Conservation (phyloP, 1,140 invertebrate genomes). For the Aethina tumida region DNA sequence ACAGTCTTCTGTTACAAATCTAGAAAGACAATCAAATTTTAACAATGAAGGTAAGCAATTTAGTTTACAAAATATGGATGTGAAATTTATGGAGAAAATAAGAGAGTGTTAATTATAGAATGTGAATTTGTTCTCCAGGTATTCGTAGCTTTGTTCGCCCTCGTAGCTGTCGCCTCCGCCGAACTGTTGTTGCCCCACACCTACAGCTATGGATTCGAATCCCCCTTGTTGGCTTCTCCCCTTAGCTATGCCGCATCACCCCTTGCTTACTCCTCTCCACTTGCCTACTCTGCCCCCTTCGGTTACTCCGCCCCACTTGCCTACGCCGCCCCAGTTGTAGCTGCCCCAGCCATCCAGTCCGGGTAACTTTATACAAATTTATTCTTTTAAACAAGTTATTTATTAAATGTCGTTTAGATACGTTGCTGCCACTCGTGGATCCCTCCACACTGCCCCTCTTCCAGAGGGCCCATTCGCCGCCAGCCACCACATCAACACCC, state of each 20-base stretch:
- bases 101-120: too few species aligned
- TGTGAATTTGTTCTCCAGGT: too few species aligned
- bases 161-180: slow-evolving; percentile 22
- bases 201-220: slow-evolving; percentile 13
- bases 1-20: too few species aligned
- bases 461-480: slow-evolving; percentile 33
- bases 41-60: too few species aligned
- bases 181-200: slow-evolving; percentile 12
- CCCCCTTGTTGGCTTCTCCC: slow-evolving; percentile 8
- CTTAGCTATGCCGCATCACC: slow-evolving; percentile 10
- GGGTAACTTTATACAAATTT: too few species aligned
- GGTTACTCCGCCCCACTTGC: slow-evolving; percentile 11
- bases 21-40: too few species aligned
- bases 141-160: slow-evolving; percentile 22
- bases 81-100: too few species aligned
- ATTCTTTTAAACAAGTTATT: too few species aligned
- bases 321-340: slow-evolving; percentile 16
- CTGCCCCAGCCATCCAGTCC: slow-evolving; percentile 19
- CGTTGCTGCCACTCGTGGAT: slow-evolving; percentile 42
- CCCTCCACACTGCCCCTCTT: slow-evolving; percentile 41
- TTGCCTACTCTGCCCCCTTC: slow-evolving; percentile 12
- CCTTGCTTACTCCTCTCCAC: slow-evolving; percentile 13
- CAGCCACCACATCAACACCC: slow-evolving; percentile 37
- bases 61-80: too few species aligned
- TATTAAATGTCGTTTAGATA: slow-evolving; percentile 26